Percentiles rank a stretch among this genome's conserved stretches.
These are phyloP conservation scores for Idris sp. DNA, from an alignment of 1,140 invertebrate genomes.

Conservation along the genomic window DNA sequence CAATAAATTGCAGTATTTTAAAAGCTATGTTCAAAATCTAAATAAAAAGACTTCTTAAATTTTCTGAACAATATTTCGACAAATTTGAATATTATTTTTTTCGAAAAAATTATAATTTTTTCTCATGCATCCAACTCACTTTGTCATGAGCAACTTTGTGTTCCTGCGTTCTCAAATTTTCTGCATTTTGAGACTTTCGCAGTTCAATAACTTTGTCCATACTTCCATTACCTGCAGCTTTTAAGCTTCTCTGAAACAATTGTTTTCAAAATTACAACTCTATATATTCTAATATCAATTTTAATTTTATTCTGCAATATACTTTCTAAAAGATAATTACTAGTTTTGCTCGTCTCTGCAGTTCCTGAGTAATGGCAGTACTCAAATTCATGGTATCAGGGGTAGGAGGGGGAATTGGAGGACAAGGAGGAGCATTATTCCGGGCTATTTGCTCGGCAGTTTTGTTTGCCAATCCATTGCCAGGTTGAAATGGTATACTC, in stretches of 20 bases:
- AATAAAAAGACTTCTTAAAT: no score
- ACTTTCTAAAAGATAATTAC: no score
- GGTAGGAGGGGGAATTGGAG: constrained; percentile 2
- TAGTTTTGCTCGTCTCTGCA: constrained; percentile 82
- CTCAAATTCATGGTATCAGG: constrained; percentile 69
- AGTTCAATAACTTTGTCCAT: constrained; percentile 64
- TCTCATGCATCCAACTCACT: no score
- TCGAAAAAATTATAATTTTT: no score
- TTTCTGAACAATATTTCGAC: no score
- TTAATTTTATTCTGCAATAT: no score
- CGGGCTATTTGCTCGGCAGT: constrained; percentile 23
- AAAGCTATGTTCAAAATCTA: no score
- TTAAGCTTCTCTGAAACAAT: constrained; percentile 69
- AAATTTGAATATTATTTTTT: no score
- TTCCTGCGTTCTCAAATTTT: constrained; percentile 68
- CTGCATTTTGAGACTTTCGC: constrained; percentile 67
- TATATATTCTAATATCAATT: no score
- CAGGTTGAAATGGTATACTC: constrained; percentile 61
- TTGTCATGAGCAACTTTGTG: constrained; percentile 76
- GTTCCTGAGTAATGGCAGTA: constrained; percentile 82
- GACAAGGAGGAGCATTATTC: constrained; percentile 21
- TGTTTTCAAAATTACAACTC: no score
- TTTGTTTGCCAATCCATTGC: constrained; percentile 45
- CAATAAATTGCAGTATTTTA: no score
- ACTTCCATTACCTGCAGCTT: constrained; percentile 56